Evolutionary conservation across 2,888 invertebrate genomes (phyloP).

Genomic region (Clivina fossor): DNA sequence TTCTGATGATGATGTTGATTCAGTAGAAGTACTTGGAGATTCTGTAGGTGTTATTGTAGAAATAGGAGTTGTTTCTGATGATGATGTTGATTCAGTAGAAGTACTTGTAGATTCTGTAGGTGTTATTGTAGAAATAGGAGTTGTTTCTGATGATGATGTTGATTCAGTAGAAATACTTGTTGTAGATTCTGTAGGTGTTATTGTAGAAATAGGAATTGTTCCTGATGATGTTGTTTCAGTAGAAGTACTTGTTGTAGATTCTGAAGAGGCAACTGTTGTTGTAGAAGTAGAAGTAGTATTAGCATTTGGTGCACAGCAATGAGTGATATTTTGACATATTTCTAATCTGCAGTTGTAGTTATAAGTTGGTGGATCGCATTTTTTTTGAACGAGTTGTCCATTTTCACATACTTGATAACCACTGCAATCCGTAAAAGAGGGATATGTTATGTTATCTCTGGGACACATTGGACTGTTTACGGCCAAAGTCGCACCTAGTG

Average conservation of each 20-base stretch:
- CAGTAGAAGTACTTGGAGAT: not conserved
- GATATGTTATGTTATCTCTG: not conserved
- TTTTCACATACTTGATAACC: not conserved
- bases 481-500: too few species aligned
- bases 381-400: conserved; percentile 3
- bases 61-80: not conserved
- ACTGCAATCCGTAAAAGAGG: not conserved
- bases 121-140: not conserved
- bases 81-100: not conserved
- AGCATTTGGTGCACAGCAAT: conserved; percentile 1
- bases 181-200: not conserved
- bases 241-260: not conserved
- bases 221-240: not conserved
- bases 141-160: not conserved
- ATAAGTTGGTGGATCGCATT: conserved; percentile 8
- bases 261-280: not conserved
- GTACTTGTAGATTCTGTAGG: not conserved
- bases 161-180: not conserved
- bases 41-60: not conserved
- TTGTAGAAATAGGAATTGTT: not conserved
- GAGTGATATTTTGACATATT: conserved; percentile 8
- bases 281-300: not conserved
- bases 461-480: conserved; percentile 2
- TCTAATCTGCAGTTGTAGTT: conserved; percentile 5
- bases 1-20: not conserved